Evolutionary conservation across 2,888 invertebrate species (phyloP).

Genomic region (Notodonta ziczac): DNA sequence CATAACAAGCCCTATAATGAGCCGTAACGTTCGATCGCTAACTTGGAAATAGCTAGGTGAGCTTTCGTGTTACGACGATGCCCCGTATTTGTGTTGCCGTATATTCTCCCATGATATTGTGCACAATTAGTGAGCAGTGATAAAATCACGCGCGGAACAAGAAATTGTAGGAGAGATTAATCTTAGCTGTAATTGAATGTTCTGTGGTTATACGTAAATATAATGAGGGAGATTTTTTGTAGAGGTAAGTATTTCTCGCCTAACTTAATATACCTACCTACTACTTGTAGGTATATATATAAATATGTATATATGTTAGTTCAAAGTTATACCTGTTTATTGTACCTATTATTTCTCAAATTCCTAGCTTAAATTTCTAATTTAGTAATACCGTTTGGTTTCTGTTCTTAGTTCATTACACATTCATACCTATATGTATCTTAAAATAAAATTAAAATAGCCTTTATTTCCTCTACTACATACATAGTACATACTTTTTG

Average conservation of each 20-base stretch:
- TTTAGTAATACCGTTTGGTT: constrained; percentile 5
- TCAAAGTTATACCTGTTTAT: too few relatives aligned
- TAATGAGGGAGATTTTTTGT: background rate
- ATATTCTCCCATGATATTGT: constrained; percentile 39
- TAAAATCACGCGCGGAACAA: constrained; percentile 11
- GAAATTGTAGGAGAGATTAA: constrained; percentile 1
- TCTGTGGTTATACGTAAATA: background rate
- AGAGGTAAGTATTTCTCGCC: too few relatives aligned
- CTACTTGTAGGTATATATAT: too few relatives aligned
- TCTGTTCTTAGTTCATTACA: constrained; percentile 24
- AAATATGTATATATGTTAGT: too few relatives aligned
- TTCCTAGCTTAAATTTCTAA: background rate
- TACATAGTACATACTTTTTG: too few relatives aligned
- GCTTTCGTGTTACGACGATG: constrained; percentile 70
- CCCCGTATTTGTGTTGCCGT: constrained; percentile 43
- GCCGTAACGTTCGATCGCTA: constrained; percentile 75
- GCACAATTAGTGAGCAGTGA: constrained; percentile 27
- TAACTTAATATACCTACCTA: too few relatives aligned
- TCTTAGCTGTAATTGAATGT: background rate
- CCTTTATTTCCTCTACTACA: too few relatives aligned
- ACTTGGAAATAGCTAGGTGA: constrained; percentile 65
- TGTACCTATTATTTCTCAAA: background rate
- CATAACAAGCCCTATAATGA: constrained; percentile 75
- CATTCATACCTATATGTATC: too few relatives aligned
- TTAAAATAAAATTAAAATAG: too few relatives aligned